Base-by-base conservation (phyloP, 2,113 vertebrate species). In the Petroica traversi region DNA sequence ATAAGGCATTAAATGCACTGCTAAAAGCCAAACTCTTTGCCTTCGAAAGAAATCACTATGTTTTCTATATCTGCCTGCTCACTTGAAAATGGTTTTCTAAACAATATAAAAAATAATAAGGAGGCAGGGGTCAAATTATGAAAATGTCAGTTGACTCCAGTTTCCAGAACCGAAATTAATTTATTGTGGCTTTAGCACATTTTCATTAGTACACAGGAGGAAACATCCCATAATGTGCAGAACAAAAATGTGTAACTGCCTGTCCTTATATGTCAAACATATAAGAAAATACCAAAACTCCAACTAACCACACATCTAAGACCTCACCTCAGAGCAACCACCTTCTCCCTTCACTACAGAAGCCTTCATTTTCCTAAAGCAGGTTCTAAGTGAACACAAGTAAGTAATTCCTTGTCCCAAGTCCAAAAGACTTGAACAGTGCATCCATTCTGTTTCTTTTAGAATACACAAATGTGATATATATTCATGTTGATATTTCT, bases 11-110 rank as follows among this genome's bases (percentile, higher is more conserved):
- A 77, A 80, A 73, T 11, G 14, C 8, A 59, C 15, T 5, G 3
- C 28, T 66, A 61, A 87, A 84, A 77, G 19, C 19, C 73, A 84
- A 78, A 68, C 14, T 57, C 11, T 28, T 69, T 73, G 40, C 13
- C 11, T 23, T 19, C 0, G 2, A 7, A 20, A 73, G 78, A 55
- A 5, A 46, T 11, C 15, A 28, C 17, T 33, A 2, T 5, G 8
- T 16, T 71, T 78, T 77, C 29, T 57, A 43, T 15, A 76, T 7
- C 8, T 57, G 12, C 38, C 25, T 73, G 26, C 25, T 69, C 49
- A 69, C 33, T 48, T 57, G 19, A 52, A 89, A 76, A 43, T 18
- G 0, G 1, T 28, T 86, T 94, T 57, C 36, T 57, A 52, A 80
- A 40, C 23, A 64, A 10, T 24, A 68, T 29, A 85, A 63, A 45